phyloP scores from a whole-genome alignment of 2,797 vertebrate genomes.

The Clarias platycephalus region DNA sequence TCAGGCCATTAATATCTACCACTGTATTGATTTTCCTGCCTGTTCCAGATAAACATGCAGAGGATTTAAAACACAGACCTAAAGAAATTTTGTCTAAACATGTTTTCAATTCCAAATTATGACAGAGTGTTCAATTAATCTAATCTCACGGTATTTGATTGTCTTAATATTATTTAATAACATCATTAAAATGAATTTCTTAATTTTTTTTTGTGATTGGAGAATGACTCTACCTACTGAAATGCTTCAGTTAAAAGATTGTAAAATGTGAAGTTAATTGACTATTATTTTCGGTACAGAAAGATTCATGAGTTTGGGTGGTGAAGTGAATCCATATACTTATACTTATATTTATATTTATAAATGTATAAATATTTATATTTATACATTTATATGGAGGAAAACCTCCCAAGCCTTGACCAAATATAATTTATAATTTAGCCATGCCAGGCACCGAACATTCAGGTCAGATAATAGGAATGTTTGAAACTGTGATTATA shows the following conservation, averaged over 20 bases:
- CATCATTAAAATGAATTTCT: conserved; percentile 33
- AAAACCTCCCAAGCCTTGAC: background rate
- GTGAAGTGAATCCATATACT: background rate
- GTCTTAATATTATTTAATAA: conserved; percentile 14
- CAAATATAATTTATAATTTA: background rate
- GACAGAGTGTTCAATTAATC: background rate
- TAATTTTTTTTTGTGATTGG: conserved; percentile 18
- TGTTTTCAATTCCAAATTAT: background rate
- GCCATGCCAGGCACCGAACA: background rate
- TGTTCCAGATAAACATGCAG: background rate
- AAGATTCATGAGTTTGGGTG: conserved; percentile 23
- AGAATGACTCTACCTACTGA: conserved; percentile 25
- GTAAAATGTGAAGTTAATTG: background rate
- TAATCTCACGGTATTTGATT: background rate
- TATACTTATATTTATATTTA: too few relatives aligned
- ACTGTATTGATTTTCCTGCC: background rate
- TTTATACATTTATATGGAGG: background rate
- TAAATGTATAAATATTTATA: too few relatives aligned
- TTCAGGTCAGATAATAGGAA: conserved; percentile 34
- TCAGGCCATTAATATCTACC: background rate
- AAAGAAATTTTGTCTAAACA: background rate
- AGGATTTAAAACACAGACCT: background rate
- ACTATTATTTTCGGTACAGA: background rate
- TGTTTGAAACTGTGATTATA: conserved; percentile 29
- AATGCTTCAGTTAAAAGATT: background rate